These are phyloP conservation scores for Myxocyprinus asiaticus DNA, from an alignment of 2,113 vertebrate species.

Conservation along the genomic window DNA sequence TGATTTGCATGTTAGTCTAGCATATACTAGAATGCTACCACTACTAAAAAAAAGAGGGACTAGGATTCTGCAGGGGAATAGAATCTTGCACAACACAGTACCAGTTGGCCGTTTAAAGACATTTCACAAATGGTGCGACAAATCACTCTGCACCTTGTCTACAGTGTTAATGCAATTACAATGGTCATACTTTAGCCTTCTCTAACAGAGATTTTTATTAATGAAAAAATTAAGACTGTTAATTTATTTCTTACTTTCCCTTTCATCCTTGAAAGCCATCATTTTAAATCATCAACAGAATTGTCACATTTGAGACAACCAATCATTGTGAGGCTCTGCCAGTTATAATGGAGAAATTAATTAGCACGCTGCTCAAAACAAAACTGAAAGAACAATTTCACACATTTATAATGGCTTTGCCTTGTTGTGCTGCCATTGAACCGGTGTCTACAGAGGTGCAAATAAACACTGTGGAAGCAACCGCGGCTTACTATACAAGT, in stretches of 20 bases:
- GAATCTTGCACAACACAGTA: too few relatives aligned
- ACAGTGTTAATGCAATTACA: constrained; percentile 13
- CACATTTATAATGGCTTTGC: constrained; percentile 36
- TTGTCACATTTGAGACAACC: constrained; percentile 32
- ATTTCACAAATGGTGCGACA: not conserved
- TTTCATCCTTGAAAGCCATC: constrained; percentile 32
- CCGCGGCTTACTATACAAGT: not conserved
- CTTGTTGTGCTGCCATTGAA: constrained; percentile 10
- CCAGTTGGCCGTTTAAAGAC: not conserved
- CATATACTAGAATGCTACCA: too few relatives aligned
- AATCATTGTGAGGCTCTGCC: constrained; percentile 24
- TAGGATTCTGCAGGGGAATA: too few relatives aligned
- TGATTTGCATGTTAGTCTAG: too few relatives aligned
- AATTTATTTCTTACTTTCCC: constrained; percentile 22
- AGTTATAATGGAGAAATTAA: constrained; percentile 46
- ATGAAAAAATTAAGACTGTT: not conserved
- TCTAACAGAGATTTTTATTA: not conserved
- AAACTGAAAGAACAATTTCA: constrained; percentile 38
- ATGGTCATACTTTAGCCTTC: constrained; percentile 13
- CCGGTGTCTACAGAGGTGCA: constrained; percentile 22
- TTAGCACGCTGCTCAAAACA: constrained; percentile 32
- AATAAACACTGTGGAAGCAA: constrained; percentile 27
- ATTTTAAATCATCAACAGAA: constrained; percentile 22
- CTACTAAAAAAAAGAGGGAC: too few relatives aligned
- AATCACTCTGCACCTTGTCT: not conserved